Evolutionary conservation across 2,797 vertebrate species (phyloP), one percentile per base, ranked within the genome.

Genomic region (Perdix hodgsoniae): DNA sequence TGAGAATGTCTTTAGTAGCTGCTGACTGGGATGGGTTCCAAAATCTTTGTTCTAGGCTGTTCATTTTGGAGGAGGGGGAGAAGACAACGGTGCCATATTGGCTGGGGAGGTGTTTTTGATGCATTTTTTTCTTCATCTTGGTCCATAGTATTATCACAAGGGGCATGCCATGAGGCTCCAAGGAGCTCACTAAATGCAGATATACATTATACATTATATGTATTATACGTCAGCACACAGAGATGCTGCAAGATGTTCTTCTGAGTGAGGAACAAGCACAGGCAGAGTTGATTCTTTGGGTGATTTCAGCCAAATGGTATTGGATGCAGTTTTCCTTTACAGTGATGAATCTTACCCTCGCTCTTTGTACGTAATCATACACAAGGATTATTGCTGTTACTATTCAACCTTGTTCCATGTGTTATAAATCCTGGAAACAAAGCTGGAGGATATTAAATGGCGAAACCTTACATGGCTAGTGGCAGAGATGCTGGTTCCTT

Each of bases 131-230:
- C 50, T 5, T 18, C 39, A 69, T 4, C 21, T 83, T 50, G 19
- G 4, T 81, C 23, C 13, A 24, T 75, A 0, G 22, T 56, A 19
- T 52, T 78, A 50, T 23, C 40, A 44, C 10, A 37, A 80, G 52
- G 80, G 45, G 23, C 35, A 29, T 4, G 35, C 56, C 56, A 63
- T 33, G 26, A 26, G 47, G 17, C 27, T 90, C 86, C 64, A 42
- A 15, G n/a, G 17, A 18, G 27, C 26, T 54, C 40, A 18, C 9
- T 56, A 29, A 23, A 42, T 44, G 40, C 44, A 17, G 2, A 2
- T 52, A 33, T 35, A 67, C 3, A 0, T 22, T 59, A 35, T 42
- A 66, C 3, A 0, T 33, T 59, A 31, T 45, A 67, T 2, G 0
- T n/a, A 9, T 23, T 47, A n/a, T 52, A 61, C 1, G 1, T 54